phyloP scores from a whole-genome alignment of 2,888 invertebrate species.

The Laothoe populi region DNA sequence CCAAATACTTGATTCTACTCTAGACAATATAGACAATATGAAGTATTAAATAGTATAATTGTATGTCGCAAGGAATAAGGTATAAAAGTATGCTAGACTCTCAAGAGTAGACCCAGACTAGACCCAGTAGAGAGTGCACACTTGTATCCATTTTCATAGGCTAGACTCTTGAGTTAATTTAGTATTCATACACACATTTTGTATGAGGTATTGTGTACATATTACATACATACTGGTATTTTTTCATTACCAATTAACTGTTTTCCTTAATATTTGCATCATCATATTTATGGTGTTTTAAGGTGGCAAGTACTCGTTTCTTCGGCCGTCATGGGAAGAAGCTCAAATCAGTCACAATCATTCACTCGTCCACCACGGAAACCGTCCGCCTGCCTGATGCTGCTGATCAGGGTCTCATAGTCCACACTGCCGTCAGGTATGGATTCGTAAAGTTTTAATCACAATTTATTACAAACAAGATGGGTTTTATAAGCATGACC shows the following conservation, averaged over 20 bases:
- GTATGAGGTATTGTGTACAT: neutral
- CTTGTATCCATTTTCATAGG: slow-evolving; percentile 9
- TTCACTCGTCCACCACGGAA: slow-evolving; percentile 95
- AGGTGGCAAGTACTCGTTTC: slow-evolving; percentile 92
- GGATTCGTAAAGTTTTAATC: slow-evolving; percentile 6
- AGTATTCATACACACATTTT: neutral
- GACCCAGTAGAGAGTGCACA: too few species aligned
- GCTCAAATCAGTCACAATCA: slow-evolving; percentile 94
- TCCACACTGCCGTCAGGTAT: slow-evolving; percentile 91
- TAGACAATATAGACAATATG: slow-evolving; percentile 6
- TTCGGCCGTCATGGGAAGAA: slow-evolving; percentile 93
- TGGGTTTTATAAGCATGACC: neutral
- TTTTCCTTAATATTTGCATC: too few species aligned
- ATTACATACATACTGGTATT: neutral
- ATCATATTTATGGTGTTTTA: slow-evolving; percentile 38
- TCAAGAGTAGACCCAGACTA: too few species aligned
- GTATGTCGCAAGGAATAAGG: slow-evolving; percentile 10
- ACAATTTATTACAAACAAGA: neutral
- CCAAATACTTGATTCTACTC: slow-evolving; percentile 48
- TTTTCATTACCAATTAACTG: too few species aligned
- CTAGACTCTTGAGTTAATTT: neutral
- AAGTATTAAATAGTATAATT: slow-evolving; percentile 14
- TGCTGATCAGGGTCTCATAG: slow-evolving; percentile 89
- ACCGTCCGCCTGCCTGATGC: slow-evolving; percentile 93
- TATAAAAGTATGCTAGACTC: slow-evolving; percentile 16